Evolutionary conservation across 2,797 vertebrate genomes (phyloP).

Genomic region (Steatocranus sp.): DNA sequence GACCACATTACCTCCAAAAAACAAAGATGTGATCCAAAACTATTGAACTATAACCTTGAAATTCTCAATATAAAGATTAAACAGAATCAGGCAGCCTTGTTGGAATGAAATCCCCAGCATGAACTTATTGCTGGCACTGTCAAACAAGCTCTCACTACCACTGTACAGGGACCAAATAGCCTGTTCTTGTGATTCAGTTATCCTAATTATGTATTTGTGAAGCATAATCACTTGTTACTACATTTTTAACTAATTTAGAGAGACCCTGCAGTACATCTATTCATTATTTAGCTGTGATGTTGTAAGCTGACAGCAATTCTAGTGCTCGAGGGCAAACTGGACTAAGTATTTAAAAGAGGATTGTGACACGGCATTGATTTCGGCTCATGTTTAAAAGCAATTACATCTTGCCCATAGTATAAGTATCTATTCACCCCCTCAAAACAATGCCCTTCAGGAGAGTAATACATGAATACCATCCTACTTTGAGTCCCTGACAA

Average conservation of each 20-base stretch:
- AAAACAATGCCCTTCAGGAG: background rate
- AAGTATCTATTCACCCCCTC: background rate
- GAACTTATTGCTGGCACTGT: background rate
- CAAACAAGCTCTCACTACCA: background rate
- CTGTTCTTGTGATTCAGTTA: background rate
- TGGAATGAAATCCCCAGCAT: background rate
- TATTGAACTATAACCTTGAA: background rate
- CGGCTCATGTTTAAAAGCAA: constrained; percentile 2
- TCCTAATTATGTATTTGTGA: background rate
- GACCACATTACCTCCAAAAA: background rate
- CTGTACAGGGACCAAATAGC: background rate
- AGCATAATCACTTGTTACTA: background rate
- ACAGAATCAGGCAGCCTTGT: background rate
- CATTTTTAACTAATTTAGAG: background rate
- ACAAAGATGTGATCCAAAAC: background rate
- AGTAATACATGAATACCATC: background rate
- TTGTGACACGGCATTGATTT: constrained; percentile 5
- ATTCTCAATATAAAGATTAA: background rate
- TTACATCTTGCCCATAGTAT: background rate
- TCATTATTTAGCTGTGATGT: background rate
- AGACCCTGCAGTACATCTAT: background rate
- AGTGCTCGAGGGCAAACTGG: background rate
- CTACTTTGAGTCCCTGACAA: background rate
- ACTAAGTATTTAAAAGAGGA: background rate
- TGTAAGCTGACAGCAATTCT: background rate